These are phyloP conservation scores for Tangara arthus DNA, from an alignment of 2,797 vertebrate genomes.

Conservation along the genomic window DNA sequence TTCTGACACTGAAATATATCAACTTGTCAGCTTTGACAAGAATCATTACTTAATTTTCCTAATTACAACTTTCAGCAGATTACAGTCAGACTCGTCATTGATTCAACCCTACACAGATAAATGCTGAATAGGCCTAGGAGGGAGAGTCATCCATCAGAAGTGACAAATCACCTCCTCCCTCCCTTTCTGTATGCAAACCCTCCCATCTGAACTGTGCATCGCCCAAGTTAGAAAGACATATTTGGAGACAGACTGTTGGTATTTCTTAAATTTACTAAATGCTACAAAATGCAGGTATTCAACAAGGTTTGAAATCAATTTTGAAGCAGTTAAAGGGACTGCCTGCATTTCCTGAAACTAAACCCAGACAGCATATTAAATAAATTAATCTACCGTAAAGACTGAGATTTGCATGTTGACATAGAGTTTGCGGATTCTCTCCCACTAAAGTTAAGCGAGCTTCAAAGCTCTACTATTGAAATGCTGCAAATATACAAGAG, in stretches of 20 bases:
- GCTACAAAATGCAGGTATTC: background rate
- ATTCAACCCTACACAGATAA: conserved; percentile 74
- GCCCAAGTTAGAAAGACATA: conserved; percentile 1
- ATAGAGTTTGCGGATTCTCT: conserved; percentile 10
- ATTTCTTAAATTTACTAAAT: conserved; percentile 18
- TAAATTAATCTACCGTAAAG: conserved; percentile 45
- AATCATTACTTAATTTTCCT: conserved; percentile 86
- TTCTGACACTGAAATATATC: conserved; percentile 75
- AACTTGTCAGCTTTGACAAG: conserved; percentile 70
- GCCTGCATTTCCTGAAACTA: conserved; percentile 15
- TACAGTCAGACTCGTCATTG: conserved; percentile 74
- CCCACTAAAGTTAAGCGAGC: background rate
- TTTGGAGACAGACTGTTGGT: conserved; percentile 32
- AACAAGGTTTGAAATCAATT: background rate
- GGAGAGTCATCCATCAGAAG: conserved; percentile 74
- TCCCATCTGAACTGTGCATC: background rate
- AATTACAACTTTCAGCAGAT: conserved; percentile 83
- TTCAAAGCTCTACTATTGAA: background rate
- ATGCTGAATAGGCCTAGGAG: conserved; percentile 76
- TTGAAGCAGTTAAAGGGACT: conserved; percentile 11
- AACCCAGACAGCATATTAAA: conserved; percentile 21
- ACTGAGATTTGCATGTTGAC: conserved; percentile 12
- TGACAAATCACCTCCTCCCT: conserved; percentile 61
- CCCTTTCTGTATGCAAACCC: conserved; percentile 40
- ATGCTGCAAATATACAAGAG: background rate